A percentile compares a stretch with the other conserved stretches of the same genome.
Evolutionary conservation across 2,113 vertebrate genomes (phyloP).

Genomic region (Bambusicola thoracicus): DNA sequence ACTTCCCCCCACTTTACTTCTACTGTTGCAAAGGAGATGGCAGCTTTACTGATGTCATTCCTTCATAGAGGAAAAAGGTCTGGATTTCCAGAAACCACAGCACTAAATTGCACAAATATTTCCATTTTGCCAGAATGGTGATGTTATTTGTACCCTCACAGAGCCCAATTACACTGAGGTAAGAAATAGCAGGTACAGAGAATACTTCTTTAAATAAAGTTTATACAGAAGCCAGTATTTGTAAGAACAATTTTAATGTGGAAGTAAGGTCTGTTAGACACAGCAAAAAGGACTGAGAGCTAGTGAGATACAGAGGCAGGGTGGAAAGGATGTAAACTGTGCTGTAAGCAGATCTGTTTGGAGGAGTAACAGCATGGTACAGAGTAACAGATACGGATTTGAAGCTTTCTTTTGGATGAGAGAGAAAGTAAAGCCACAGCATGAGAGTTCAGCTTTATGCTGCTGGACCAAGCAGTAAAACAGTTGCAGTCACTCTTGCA

Average conservation of each 20-base stretch:
- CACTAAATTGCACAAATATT: neutral
- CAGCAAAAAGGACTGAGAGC: neutral
- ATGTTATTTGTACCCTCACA: neutral
- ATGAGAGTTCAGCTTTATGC: neutral
- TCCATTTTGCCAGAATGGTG: neutral
- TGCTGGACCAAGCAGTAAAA: neutral
- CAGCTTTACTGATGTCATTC: neutral
- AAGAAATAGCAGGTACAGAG: neutral
- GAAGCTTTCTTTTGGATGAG: neutral
- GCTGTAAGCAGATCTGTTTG: neutral
- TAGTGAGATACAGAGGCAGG: neutral
- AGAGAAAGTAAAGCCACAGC: neutral
- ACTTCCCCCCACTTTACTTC: neutral
- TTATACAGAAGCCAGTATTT: neutral
- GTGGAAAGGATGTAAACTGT: neutral
- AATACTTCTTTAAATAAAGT: neutral
- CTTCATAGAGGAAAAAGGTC: neutral
- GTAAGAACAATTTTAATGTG: neutral
- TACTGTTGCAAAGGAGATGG: neutral
- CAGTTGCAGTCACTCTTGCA: neutral
- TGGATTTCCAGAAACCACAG: neutral
- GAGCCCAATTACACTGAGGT: neutral
- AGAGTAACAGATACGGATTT: fast-evolving
- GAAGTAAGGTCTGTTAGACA: neutral
- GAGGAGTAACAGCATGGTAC: neutral